Evolutionary conservation across 2,888 invertebrate species (phyloP), one percentile per base, ranked within the genome.

Genomic region (Ophion ventricosus): DNA sequence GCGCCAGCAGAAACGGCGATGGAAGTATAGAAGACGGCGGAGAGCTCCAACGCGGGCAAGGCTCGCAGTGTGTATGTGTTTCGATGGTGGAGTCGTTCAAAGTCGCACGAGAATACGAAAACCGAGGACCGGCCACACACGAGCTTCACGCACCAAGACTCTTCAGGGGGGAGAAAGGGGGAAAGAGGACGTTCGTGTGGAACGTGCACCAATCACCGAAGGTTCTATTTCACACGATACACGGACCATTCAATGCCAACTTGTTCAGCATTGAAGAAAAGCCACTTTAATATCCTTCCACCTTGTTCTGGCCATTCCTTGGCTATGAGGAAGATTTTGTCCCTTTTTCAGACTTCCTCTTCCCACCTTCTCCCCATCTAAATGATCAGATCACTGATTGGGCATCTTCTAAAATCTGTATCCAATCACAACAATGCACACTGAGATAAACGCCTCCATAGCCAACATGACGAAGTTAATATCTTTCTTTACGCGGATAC

Each of bases 51-150:
- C 26, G 64, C n/a, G 43, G 4, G 4, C 14, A 70, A 67, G 64
- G 57, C 74, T n/a, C 64, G 59, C 40, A 59, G 66, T 20, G 56
- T 61, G 20, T 64, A 43, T 73, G 77, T 72, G 61, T 82, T 81
- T 64, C 78, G 43, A 63, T 54, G 54, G 63, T 79, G 70, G 59
- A 40, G 56, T 75, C 84, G 70, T 81, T 63, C 80, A 66, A 76
- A 82, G 76, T 59, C 73, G 63, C 72, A 61, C 70, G 76, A 80
- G 78, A 56, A 85, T 85, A 84, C 77, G 73, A 61, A 69, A 59
- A 77, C 64, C 54, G 61, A 75, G 64, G 43, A 73, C 67, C 87
- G 86, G 85, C 86, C 85, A 87, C 84, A 86, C 80, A 84, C 84
- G 84, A 80, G 67, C 79, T 83, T 66, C 59, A 29, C 54, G 54